Conservation (phyloP, 92 coral and sea anemone genomes). For the Pocillopora meandrina region DNA sequence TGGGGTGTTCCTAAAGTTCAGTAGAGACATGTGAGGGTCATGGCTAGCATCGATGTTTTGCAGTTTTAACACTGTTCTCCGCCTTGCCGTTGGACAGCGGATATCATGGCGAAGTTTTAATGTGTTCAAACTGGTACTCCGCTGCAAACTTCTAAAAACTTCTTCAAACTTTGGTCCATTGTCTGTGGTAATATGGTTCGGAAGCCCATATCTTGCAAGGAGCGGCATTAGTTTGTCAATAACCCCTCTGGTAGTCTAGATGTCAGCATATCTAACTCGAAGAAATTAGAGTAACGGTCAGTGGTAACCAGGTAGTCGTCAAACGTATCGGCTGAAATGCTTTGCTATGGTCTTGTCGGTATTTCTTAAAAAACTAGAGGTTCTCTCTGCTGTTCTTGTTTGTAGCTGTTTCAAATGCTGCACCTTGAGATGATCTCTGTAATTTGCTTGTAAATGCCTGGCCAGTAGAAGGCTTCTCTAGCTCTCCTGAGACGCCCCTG, state of each 20-base stretch:
- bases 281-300: conserved; percentile 44
- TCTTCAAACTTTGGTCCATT: conserved; percentile 31
- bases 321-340: conserved; percentile 42
- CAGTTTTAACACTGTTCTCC: conserved; percentile 5
- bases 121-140: conserved; percentile 22
- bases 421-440: conserved; percentile 36
- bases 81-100: conserved; percentile 24
- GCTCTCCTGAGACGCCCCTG: conserved; percentile 41
- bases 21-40: conserved; percentile 11
- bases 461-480: conserved; percentile 44
- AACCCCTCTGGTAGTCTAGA: conserved; percentile 24
- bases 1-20: conserved; percentile 24
- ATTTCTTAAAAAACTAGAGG: conserved; percentile 18
- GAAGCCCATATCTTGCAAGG: conserved; percentile 39
- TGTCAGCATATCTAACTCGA: conserved; percentile 31
- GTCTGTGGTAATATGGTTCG: conserved; percentile 34
- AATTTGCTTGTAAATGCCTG: conserved; percentile 43
- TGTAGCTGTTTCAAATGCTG: conserved; percentile 40
- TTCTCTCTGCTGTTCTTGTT: conserved; percentile 47
- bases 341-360: conserved; percentile 32
- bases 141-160: conserved; percentile 22
- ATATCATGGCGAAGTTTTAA: conserved; percentile 24
- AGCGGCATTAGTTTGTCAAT: conserved; percentile 32
- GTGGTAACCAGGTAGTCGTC: conserved; percentile 42
- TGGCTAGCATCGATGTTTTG: conserved; percentile 9